phyloP scores from a whole-genome alignment of 2,113 vertebrate genomes.

The Prionailurus viverrinus region DNA sequence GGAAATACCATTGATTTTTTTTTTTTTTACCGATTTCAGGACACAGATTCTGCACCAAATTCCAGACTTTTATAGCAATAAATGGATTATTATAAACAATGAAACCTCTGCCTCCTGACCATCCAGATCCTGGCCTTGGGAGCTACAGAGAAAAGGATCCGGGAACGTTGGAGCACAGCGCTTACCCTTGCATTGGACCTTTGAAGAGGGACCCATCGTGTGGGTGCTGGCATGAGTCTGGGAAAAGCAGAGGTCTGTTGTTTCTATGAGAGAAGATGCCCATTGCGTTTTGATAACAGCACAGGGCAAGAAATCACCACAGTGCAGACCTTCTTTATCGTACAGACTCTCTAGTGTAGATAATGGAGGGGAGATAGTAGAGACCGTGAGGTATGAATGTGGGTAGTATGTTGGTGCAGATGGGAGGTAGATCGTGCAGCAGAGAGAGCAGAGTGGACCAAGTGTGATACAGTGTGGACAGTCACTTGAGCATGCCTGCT shows the following conservation, averaged over 20 bases:
- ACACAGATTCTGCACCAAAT: slow-evolving; percentile 23
- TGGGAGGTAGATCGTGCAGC: no score
- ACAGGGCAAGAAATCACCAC: background rate
- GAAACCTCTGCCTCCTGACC: background rate
- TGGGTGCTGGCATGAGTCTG: no score
- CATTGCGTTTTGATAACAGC: background rate
- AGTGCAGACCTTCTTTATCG: background rate
- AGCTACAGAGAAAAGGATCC: background rate
- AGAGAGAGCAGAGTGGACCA: background rate
- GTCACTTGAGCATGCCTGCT: background rate
- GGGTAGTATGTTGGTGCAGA: accelerated
- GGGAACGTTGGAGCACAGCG: accelerated
- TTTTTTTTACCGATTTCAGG: background rate
- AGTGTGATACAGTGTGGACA: background rate
- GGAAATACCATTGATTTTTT: background rate
- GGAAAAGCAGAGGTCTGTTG: background rate
- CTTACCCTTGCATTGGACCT: background rate
- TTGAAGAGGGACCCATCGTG: background rate
- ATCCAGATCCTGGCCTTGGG: background rate
- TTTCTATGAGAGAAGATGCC: background rate
- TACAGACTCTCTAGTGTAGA: background rate
- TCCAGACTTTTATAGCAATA: background rate
- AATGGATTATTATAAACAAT: background rate
- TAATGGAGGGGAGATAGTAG: background rate
- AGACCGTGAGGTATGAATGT: background rate